phyloP scores from a whole-genome alignment of 1,140 invertebrate genomes.

The Epicauta chinensis region DNA sequence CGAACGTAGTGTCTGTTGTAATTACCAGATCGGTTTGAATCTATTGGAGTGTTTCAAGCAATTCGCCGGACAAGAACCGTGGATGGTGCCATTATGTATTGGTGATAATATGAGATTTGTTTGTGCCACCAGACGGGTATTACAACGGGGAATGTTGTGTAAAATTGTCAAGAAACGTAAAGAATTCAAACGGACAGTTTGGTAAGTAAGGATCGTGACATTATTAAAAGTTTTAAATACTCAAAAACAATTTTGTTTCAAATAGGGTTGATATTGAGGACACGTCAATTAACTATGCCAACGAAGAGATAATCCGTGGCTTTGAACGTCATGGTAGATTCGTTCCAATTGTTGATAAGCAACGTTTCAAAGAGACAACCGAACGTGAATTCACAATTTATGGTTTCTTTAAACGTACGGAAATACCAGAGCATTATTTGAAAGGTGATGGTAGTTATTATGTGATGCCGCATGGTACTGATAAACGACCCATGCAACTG shows the following conservation, averaged over 20 bases:
- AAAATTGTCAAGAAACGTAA: slow-evolving; percentile 8
- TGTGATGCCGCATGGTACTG: slow-evolving; percentile 14
- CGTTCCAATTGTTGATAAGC: slow-evolving; percentile 18
- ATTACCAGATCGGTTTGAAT: slow-evolving; percentile 19
- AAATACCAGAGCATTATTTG: slow-evolving; percentile 24
- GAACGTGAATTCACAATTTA: slow-evolving; percentile 21
- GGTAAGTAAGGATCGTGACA: background rate
- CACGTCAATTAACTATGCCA: slow-evolving; percentile 12
- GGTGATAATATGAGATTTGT: slow-evolving; percentile 17
- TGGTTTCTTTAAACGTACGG: slow-evolving; percentile 14
- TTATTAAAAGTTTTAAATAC: background rate
- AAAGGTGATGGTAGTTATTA: slow-evolving; percentile 16
- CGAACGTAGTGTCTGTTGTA: slow-evolving; percentile 18
- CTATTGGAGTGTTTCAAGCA: slow-evolving; percentile 20
- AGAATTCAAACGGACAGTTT: background rate
- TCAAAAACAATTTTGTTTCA: background rate
- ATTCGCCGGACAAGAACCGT: slow-evolving; percentile 18
- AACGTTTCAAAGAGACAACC: slow-evolving; percentile 21
- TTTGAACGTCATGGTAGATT: slow-evolving; percentile 23
- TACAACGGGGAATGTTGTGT: slow-evolving; percentile 10
- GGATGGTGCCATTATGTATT: slow-evolving; percentile 21
- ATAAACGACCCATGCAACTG: slow-evolving; percentile 21
- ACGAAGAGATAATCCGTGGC: slow-evolving; percentile 20
- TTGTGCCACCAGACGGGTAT: slow-evolving; percentile 16
- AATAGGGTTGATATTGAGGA: slow-evolving; percentile 21